Evolutionary conservation across 2,888 invertebrate genomes (phyloP).

Genomic region (Graphium colonna): DNA sequence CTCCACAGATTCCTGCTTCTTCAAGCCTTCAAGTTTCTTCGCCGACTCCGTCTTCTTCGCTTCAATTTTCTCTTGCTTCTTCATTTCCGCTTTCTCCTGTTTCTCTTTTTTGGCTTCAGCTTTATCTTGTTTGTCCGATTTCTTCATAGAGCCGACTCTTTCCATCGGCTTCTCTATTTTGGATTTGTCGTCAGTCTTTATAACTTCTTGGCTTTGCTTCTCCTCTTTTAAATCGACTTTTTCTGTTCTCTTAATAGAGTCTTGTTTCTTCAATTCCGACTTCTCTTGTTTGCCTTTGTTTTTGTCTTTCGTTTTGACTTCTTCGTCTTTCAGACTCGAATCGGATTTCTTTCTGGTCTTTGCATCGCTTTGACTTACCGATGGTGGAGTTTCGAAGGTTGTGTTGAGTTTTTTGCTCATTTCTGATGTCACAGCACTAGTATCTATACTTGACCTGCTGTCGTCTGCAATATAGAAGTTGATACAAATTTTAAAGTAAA

Average conservation of each 20-base stretch:
- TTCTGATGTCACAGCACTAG: constrained; percentile 48
- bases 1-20: constrained; percentile 67
- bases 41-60: constrained; percentile 58
- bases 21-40: constrained; percentile 56
- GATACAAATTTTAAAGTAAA: too few relatives aligned
- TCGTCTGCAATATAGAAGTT: constrained; percentile 45
- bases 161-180: constrained; percentile 48
- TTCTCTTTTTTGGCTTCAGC: constrained; percentile 42
- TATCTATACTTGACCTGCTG: constrained; percentile 58
- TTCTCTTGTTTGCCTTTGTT: constrained; percentile 50
- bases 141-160: constrained; percentile 54
- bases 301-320: constrained; percentile 50
- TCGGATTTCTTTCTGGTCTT: constrained; percentile 67
- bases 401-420: constrained; percentile 41
- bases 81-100: constrained; percentile 36
- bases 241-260: constrained; percentile 50
- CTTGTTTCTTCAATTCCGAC: constrained; percentile 41
- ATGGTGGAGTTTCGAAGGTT: constrained; percentile 35
- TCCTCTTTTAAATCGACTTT: constrained; percentile 43
- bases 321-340: constrained; percentile 67
- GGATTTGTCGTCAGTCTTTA: constrained; percentile 36
- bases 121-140: constrained; percentile 57
- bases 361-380: constrained; percentile 32
- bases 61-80: constrained; percentile 43
- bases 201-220: constrained; percentile 27